These are phyloP conservation scores for Oeneis ivallda DNA, from an alignment of 2,888 invertebrate genomes.

Conservation along the genomic window DNA sequence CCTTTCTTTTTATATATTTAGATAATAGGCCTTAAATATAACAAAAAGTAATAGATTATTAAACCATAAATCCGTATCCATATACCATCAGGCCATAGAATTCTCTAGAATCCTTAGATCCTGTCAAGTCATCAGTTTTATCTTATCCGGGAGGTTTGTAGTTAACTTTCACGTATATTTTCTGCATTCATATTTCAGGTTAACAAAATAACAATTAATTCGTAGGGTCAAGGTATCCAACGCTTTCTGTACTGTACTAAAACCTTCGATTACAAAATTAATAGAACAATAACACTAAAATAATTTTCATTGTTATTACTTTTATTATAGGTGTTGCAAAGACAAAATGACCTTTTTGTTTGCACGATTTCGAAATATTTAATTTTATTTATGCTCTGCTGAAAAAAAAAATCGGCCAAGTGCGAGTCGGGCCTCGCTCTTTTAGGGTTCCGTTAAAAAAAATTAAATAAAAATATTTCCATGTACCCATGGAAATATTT, in stretches of 20 bases:
- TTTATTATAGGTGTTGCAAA: neutral
- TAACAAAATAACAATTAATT: conserved; percentile 11
- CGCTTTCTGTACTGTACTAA: conserved; percentile 10
- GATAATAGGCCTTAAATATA: too few relatives aligned
- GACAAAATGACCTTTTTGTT: conserved; percentile 6
- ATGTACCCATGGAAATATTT: too few relatives aligned
- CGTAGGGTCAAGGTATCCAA: conserved; percentile 14
- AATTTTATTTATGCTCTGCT: neutral
- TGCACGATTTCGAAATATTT: neutral
- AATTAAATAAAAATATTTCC: too few relatives aligned
- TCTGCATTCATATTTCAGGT: neutral
- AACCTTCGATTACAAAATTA: conserved; percentile 19
- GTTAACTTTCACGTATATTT: neutral
- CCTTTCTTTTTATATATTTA: too few relatives aligned
- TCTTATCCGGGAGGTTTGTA: neutral
- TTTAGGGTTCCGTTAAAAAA: too few relatives aligned
- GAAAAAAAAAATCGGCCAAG: too few relatives aligned
- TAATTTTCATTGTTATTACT: neutral
- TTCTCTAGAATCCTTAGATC: neutral
- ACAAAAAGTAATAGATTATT: too few relatives aligned
- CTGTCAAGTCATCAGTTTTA: neutral
- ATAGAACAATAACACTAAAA: conserved; percentile 20
- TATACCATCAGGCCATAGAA: neutral
- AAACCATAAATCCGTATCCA: too few relatives aligned
- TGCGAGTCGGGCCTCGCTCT: too few relatives aligned